Percentiles rank a stretch among this genome's conserved stretches.
phyloP scores from a whole-genome alignment of 2,113 vertebrate species.

The Leucopternis melanops region DNA sequence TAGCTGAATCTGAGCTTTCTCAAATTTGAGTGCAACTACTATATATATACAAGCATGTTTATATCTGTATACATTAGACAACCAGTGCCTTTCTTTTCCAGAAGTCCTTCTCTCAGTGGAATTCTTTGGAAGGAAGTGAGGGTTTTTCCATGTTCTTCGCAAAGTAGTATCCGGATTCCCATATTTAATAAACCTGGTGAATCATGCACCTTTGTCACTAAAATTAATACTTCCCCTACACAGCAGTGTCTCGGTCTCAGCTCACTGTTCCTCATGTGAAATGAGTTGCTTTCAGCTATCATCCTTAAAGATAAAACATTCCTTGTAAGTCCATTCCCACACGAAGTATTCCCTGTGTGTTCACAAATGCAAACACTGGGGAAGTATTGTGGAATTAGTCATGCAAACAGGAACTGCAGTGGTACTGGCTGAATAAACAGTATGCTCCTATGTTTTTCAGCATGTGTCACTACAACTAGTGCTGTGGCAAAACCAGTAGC shows the following conservation, averaged over 20 bases:
- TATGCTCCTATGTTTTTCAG: neutral
- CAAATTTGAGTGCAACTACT: conserved; percentile 21
- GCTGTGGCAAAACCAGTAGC: conserved; percentile 4
- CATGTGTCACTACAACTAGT: neutral
- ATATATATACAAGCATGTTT: conserved; percentile 46
- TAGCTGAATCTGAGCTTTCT: conserved; percentile 56
- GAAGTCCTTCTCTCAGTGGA: neutral
- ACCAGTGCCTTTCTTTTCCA: conserved; percentile 66
- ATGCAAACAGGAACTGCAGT: conserved; percentile 41
- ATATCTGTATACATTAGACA: neutral
- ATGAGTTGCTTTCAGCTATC: neutral
- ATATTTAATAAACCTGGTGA: neutral
- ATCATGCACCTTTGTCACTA: neutral
- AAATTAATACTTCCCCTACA: neutral
- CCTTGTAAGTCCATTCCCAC: neutral
- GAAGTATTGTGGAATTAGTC: conserved; percentile 18
- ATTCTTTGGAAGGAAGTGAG: conserved; percentile 23
- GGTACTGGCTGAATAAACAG: conserved; percentile 24
- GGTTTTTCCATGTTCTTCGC: neutral
- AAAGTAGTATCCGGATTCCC: neutral
- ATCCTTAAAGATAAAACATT: neutral
- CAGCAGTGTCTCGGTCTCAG: neutral
- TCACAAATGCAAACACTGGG: conserved; percentile 26
- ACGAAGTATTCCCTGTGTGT: conserved; percentile 4
- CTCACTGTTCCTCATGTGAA: neutral